Percentiles rank a stretch among this genome's conserved stretches.
Evolutionary conservation across 2,113 vertebrate genomes (phyloP).

Genomic region (Lota lota): DNA sequence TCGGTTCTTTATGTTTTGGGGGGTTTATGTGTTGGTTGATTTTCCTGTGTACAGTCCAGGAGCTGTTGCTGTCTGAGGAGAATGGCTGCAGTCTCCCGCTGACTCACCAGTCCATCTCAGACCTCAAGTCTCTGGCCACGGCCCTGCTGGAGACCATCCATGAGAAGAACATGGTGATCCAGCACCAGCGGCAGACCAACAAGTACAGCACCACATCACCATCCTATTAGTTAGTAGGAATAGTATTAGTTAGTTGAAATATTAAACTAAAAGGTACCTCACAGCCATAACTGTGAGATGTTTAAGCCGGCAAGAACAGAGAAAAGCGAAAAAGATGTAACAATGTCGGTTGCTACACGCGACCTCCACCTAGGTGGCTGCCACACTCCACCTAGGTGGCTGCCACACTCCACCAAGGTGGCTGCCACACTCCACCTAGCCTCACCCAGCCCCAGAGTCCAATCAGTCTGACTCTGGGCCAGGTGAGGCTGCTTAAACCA

Average conservation of each 20-base stretch:
- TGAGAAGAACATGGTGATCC: conserved; percentile 96
- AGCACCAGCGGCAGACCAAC: conserved; percentile 97
- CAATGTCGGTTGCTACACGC: too few relatives aligned
- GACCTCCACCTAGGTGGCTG: too few relatives aligned
- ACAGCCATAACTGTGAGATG: too few relatives aligned
- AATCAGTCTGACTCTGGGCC: too few relatives aligned
- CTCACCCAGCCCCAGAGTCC: too few relatives aligned
- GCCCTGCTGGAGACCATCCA: conserved; percentile 95
- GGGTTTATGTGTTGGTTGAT: background rate
- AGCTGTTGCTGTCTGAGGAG: conserved; percentile 87
- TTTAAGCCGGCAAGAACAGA: too few relatives aligned
- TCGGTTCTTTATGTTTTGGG: background rate
- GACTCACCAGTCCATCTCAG: conserved; percentile 93
- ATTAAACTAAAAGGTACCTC: too few relatives aligned
- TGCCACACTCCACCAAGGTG: too few relatives aligned
- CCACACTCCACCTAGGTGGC: too few relatives aligned
- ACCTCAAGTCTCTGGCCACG: conserved; percentile 94
- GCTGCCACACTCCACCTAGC: too few relatives aligned
- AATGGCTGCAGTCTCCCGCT: conserved; percentile 91
- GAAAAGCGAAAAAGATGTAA: too few relatives aligned
- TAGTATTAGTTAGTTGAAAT: background rate
- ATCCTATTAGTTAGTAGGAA: background rate
- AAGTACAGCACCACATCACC: conserved; percentile 66
- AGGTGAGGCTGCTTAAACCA: too few relatives aligned
- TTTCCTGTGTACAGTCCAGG: conserved; percentile 78